Conservation (phyloP, 2,888 invertebrate species). For the Yponomeuta malinellus region DNA sequence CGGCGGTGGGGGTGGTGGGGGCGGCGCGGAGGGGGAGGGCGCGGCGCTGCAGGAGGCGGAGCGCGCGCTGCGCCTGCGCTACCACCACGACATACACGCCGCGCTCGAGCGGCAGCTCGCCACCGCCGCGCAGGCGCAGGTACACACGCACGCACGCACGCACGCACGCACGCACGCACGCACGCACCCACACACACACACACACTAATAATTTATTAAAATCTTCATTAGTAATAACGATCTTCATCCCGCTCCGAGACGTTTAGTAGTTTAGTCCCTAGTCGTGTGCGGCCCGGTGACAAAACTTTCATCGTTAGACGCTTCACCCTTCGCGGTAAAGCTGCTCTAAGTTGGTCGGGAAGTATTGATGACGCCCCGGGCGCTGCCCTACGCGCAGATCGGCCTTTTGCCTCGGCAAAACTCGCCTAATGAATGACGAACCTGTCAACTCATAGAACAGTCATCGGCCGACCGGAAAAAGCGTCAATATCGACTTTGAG, state of each 20-base stretch:
- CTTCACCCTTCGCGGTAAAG: conserved; percentile 23
- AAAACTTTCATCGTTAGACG: conserved; percentile 64
- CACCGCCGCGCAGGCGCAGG: conserved; percentile 85
- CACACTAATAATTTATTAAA: too few relatives aligned
- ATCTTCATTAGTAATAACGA: too few relatives aligned
- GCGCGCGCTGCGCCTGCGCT: conserved; percentile 84
- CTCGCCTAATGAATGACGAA: too few relatives aligned
- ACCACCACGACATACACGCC: conserved; percentile 85
- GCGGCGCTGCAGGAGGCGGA: conserved; percentile 38
- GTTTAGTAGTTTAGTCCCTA: too few relatives aligned
- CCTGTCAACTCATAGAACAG: too few relatives aligned
- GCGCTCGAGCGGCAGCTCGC: conserved; percentile 88
- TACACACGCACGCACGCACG: conserved; percentile 31
- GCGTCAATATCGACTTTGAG: too few relatives aligned
- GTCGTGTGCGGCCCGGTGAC: too few relatives aligned
- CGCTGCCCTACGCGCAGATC: neutral
- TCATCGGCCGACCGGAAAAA: too few relatives aligned
- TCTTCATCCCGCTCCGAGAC: too few relatives aligned
- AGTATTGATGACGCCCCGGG: neutral
- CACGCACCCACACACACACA: too few relatives aligned
- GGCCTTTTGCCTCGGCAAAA: neutral
- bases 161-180: too few relatives aligned
- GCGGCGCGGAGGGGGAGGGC: conserved; percentile 45
- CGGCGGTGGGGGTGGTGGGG: conserved; percentile 36
- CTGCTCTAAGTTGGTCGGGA: neutral